Percentiles rank a stretch among this genome's conserved stretches.
These are phyloP conservation scores for Gallinago paraguaiae DNA, from an alignment of 2,113 vertebrate species.

Conservation along the genomic window DNA sequence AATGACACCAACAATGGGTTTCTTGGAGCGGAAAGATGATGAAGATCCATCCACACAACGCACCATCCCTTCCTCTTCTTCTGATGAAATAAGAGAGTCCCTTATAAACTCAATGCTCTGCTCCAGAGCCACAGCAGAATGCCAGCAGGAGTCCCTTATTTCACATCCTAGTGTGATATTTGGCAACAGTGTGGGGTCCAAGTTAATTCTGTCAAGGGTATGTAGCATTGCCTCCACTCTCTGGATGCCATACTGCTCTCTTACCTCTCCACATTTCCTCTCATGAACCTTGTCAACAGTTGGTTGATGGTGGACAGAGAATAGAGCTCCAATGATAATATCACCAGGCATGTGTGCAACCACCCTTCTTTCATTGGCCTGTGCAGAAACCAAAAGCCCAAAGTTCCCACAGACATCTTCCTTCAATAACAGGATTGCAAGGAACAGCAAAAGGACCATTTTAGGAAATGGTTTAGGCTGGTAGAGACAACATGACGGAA, in stretches of 20 bases:
- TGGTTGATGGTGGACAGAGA: constrained; percentile 98
- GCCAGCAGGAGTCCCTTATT: constrained; percentile 98
- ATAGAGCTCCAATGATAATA: constrained; percentile 96
- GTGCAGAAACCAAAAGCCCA: constrained; percentile 75
- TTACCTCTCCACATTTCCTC: constrained; percentile 93
- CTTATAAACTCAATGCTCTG: constrained; percentile 99
- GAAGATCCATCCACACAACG: constrained; percentile 87
- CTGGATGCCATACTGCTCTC: constrained; percentile 98
- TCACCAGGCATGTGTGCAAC: constrained; percentile 94
- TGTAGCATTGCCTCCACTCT: constrained; percentile 98
- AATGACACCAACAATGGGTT: constrained; percentile 97
- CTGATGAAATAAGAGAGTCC: constrained; percentile 92
- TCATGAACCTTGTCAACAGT: constrained; percentile 97
- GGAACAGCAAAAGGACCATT: constrained; percentile 84
- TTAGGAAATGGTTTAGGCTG: constrained; percentile 78
- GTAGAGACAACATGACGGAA: constrained; percentile 74
- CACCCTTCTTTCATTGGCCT: constrained; percentile 90
- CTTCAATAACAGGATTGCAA: constrained; percentile 76
- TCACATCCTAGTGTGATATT: constrained; percentile 96
- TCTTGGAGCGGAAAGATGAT: constrained; percentile 89
- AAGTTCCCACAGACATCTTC: constrained; percentile 78
- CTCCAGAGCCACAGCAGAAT: constrained; percentile 95
- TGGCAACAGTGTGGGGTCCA: constrained; percentile 87
- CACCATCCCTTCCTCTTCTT: constrained; percentile 89
- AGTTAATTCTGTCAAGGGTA: constrained; percentile 94